Percentiles rank a stretch among this genome's conserved stretches.
Evolutionary conservation across 2,888 invertebrate species (phyloP).

Genomic region (Drosophila monieri): DNA sequence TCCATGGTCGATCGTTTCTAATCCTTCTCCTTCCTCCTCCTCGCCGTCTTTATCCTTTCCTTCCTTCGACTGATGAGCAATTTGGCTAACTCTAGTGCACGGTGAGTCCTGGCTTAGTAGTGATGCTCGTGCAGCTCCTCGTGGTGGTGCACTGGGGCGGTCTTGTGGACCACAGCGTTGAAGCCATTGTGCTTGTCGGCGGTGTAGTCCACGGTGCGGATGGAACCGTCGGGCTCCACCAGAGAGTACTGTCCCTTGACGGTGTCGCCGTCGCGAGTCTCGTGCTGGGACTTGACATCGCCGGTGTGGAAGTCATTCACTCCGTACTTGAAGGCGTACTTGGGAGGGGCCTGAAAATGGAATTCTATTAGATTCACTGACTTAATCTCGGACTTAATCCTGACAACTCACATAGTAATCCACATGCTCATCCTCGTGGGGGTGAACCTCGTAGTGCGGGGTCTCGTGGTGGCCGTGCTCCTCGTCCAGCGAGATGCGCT

Average conservation of each 20-base stretch:
- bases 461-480: slow-evolving; percentile 69
- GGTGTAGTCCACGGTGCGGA: slow-evolving; percentile 86
- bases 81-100: slow-evolving; percentile 73
- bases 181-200: slow-evolving; percentile 84
- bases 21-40: slow-evolving; percentile 23
- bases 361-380: background rate
- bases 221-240: slow-evolving; percentile 90
- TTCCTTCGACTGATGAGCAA: slow-evolving; percentile 48
- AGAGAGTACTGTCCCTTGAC: slow-evolving; percentile 88
- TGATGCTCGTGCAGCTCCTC: slow-evolving; percentile 76
- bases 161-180: slow-evolving; percentile 84
- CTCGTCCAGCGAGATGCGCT: slow-evolving; percentile 80
- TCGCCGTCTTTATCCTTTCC: slow-evolving; percentile 14
- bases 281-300: slow-evolving; percentile 88
- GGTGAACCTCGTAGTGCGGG: slow-evolving; percentile 38
- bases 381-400: background rate
- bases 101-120: slow-evolving; percentile 55
- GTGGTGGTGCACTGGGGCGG: slow-evolving; percentile 82
- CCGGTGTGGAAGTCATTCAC: slow-evolving; percentile 86
- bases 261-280: slow-evolving; percentile 87
- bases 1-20: slow-evolving; percentile 64
- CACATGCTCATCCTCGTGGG: slow-evolving; percentile 85
- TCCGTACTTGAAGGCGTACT: slow-evolving; percentile 86
- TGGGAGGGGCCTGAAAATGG: slow-evolving; percentile 86
- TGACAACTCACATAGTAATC: slow-evolving; percentile 87